A percentile compares a stretch with the other conserved stretches of the same genome.
These are phyloP conservation scores for Pseudoips prasinana DNA, from an alignment of 2,888 invertebrate genomes.

Conservation along the genomic window DNA sequence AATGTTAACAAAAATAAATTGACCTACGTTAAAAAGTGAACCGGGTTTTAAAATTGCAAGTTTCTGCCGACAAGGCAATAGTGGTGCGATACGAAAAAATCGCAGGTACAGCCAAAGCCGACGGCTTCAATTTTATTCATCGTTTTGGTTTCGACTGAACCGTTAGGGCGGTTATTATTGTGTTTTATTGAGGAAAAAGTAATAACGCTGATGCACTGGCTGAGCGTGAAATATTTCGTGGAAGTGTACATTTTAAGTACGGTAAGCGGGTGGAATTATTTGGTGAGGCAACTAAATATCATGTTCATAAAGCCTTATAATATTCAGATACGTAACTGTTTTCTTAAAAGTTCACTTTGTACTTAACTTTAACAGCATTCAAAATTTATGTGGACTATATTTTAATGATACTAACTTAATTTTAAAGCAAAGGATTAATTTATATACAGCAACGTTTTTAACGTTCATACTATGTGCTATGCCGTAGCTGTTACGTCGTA, in stretches of 20 bases:
- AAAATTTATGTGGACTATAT: too few relatives aligned
- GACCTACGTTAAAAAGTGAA: conserved; percentile 34
- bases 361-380: too few relatives aligned
- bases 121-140: conserved; percentile 40
- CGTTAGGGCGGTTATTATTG: conserved; percentile 33
- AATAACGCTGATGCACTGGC: conserved; percentile 30
- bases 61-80: conserved; percentile 44
- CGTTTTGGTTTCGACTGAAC: conserved; percentile 29
- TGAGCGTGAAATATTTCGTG: conserved; percentile 8
- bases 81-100: conserved; percentile 40
- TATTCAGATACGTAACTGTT: too few relatives aligned
- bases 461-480: too few relatives aligned
- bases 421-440: too few relatives aligned
- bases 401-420: too few relatives aligned
- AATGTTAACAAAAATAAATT: conserved; percentile 43
- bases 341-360: too few relatives aligned
- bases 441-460: too few relatives aligned
- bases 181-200: conserved; percentile 35
- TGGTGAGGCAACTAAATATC: too few relatives aligned
- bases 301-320: too few relatives aligned
- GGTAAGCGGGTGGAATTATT: background rate
- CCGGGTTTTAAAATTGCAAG: conserved; percentile 48
- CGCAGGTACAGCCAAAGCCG: conserved; percentile 51
- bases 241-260: conserved; percentile 13
- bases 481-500: too few relatives aligned